These are phyloP conservation scores for Cerceris ruficornis DNA, from an alignment of 2,888 invertebrate species.

Conservation along the genomic window DNA sequence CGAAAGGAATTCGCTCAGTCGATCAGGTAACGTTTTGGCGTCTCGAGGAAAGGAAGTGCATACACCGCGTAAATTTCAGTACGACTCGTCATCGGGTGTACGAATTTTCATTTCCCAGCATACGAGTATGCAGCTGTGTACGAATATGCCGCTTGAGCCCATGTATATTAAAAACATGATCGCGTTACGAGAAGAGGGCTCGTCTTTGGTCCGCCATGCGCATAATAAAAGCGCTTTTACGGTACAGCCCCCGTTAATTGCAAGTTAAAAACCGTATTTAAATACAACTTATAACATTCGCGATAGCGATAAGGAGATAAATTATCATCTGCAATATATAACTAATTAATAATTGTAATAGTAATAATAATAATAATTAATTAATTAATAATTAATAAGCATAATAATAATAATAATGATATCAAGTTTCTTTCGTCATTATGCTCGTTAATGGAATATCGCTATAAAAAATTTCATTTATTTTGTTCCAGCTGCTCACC, in stretches of 20 bases:
- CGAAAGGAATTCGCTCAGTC: slow-evolving; percentile 44
- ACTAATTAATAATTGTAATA: slow-evolving; percentile 65
- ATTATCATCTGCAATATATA: slow-evolving; percentile 69
- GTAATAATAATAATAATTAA: slow-evolving; percentile 65
- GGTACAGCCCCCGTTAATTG: slow-evolving; percentile 71
- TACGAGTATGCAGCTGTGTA: slow-evolving; percentile 67
- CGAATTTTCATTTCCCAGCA: slow-evolving; percentile 34
- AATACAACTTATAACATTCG: slow-evolving; percentile 74
- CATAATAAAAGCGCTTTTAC: slow-evolving; percentile 62
- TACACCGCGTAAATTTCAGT: slow-evolving; percentile 36
- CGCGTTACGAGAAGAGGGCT: slow-evolving; percentile 63
- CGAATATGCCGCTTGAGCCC: slow-evolving; percentile 57
- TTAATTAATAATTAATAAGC: slow-evolving; percentile 63
- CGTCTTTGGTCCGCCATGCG: slow-evolving; percentile 77
- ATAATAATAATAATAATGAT: slow-evolving; percentile 61
- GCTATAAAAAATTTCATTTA: slow-evolving; percentile 66
- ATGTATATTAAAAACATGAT: slow-evolving; percentile 54
- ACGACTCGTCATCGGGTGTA: slow-evolving; percentile 31
- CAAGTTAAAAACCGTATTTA: slow-evolving; percentile 68
- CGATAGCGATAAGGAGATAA: slow-evolving; percentile 62
- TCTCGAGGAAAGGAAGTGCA: slow-evolving; percentile 54
- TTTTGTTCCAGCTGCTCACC: slow-evolving; percentile 46
- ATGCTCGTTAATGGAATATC: slow-evolving; percentile 68
- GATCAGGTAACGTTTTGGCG: slow-evolving; percentile 39
- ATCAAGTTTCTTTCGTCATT: slow-evolving; percentile 33